phyloP scores from a whole-genome alignment of 1,140 invertebrate genomes.

The Cardiocondyla obscurior region DNA sequence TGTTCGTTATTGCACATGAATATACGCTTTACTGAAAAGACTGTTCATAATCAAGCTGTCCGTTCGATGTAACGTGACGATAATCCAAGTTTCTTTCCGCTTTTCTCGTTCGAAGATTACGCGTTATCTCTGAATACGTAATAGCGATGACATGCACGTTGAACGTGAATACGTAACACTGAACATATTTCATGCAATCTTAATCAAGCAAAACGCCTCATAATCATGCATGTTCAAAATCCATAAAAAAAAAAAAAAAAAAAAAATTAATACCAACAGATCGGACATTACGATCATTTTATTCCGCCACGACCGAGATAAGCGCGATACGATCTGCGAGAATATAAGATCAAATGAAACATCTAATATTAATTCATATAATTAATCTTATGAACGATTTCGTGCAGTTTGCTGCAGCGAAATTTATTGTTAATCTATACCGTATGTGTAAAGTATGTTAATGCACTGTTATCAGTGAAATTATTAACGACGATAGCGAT shows the following conservation, averaged over 20 bases:
- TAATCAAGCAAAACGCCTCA: neutral
- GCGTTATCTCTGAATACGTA: neutral
- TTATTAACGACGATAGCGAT: slow-evolving; percentile 9
- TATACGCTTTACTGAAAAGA: neutral
- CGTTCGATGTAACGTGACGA: neutral
- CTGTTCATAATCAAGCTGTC: slow-evolving; percentile 7
- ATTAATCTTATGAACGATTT: neutral
- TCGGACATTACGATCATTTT: neutral
- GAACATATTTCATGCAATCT: neutral
- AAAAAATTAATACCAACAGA: neutral
- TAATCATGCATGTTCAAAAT: neutral
- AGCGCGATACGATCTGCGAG: neutral
- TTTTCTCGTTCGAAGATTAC: neutral
- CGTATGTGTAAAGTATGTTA: neutral
- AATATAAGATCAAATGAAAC: slow-evolving; percentile 19
- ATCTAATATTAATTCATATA: no score
- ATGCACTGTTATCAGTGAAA: neutral
- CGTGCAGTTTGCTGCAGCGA: neutral
- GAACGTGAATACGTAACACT: neutral
- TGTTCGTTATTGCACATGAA: neutral
- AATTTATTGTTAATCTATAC: neutral
- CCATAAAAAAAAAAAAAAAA: neutral
- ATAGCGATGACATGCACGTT: neutral
- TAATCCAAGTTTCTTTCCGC: slow-evolving; percentile 5
- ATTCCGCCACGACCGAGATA: neutral